Base-by-base conservation (phyloP, 2,113 vertebrate species). In the Menura novaehollandiae region DNA sequence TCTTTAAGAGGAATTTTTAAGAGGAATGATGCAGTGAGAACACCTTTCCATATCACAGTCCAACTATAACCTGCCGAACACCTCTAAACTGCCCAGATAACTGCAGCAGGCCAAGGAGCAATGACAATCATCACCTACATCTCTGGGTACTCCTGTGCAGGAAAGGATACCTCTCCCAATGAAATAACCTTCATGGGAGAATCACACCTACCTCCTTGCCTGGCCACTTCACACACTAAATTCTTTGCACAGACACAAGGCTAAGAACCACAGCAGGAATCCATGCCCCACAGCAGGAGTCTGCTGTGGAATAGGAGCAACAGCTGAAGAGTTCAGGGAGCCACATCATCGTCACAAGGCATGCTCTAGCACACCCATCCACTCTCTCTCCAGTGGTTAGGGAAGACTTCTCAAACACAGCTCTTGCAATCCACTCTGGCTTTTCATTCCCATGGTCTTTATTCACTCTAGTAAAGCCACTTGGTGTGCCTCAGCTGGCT, bases 301-400 rank as follows among this genome's bases (percentile, higher is more conserved):
- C 9, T 74, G 51, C 59, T n/a, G 22, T 44, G 44, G 83, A 27
- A 28, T 10, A 18, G 15, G 20, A 81, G 69, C 33, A 74, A 60
- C 15, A 44, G 32, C 16, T 20, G 47, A 85, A 30, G 22, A 44
- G n/a, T 12, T 59, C 66, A 58, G 47, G 35, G 46, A 44, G 16
- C 47, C 66, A 56, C 72, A 82, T 3, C 49, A 59, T 1, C 0
- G 0, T 53, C 81, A 47, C 3, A 1, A 37, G 63, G n/a, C 24
- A 17, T 5, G 39, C 27, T 79, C 23, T 30, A 78, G 66, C 23
- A 49, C 56, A 78, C 22, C 1, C 3, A 46, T 24, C n/a, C 30
- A 37, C 44, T 11, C 44, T 55, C 23, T 52, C 64, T 80, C 30
- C 49, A 20, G 32, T 5, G 30, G 55, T 55, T 17, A 69, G 44